phyloP scores from a whole-genome alignment of 2,888 invertebrate genomes.

The Andrena haemorrhoa region DNA sequence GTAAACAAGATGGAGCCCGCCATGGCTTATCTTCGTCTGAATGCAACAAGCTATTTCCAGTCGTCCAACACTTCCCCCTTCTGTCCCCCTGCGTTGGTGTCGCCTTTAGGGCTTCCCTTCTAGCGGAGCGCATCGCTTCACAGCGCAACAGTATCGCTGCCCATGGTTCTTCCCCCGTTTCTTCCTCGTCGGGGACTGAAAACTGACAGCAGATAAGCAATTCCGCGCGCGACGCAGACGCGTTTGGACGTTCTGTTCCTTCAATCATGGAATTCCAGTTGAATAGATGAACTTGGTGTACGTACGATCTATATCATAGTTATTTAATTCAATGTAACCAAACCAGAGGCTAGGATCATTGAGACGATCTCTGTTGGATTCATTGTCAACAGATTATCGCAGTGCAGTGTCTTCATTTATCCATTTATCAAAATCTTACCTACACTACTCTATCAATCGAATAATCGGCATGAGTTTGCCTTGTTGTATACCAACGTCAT shows the following conservation, averaged over 20 bases:
- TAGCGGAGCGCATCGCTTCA: slow-evolving; percentile 28
- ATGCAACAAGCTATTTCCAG: slow-evolving; percentile 80
- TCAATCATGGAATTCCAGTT: slow-evolving; percentile 15
- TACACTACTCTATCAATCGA: neutral
- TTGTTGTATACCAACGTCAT: too few relatives aligned
- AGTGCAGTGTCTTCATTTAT: too few relatives aligned
- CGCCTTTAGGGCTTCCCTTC: slow-evolving; percentile 42
- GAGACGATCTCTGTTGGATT: too few relatives aligned
- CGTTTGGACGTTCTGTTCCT: slow-evolving; percentile 3
- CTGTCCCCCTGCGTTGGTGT: slow-evolving; percentile 32
- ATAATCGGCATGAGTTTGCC: too few relatives aligned
- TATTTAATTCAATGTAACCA: neutral
- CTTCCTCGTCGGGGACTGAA: slow-evolving; percentile 21
- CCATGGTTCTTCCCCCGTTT: neutral
- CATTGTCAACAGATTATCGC: too few relatives aligned
- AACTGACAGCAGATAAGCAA: slow-evolving; percentile 58
- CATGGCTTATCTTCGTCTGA: slow-evolving; percentile 76
- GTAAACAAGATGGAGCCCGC: slow-evolving; percentile 79
- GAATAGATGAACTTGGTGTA: neutral
- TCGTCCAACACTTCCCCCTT: slow-evolving; percentile 60
- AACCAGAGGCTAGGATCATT: too few relatives aligned
- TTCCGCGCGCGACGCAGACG: slow-evolving; percentile 29
- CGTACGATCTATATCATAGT: neutral
- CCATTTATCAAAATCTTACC: neutral
- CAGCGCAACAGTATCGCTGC: slow-evolving; percentile 29